These are phyloP conservation scores for Luperina testacea DNA, from an alignment of 2,888 invertebrate species.

Conservation along the genomic window DNA sequence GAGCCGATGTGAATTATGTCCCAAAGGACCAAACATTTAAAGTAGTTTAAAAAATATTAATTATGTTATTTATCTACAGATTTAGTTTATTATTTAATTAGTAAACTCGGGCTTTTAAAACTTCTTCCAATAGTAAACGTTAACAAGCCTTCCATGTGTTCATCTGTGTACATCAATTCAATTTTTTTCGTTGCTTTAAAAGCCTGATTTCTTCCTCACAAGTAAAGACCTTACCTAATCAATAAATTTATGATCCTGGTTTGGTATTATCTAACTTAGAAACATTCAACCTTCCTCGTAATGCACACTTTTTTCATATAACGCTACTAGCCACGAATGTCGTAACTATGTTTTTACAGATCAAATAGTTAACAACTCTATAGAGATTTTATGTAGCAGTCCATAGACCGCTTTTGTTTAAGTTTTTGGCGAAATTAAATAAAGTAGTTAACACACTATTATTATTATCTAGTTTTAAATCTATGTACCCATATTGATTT, in stretches of 20 bases:
- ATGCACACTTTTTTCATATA: neutral
- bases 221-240: neutral
- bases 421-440: constrained; percentile 6
- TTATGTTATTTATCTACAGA: too few relatives aligned
- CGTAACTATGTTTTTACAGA: neutral
- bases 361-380: too few relatives aligned
- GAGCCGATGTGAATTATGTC: neutral
- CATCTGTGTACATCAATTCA: too few relatives aligned
- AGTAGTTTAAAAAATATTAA: neutral
- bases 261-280: neutral
- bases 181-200: too few relatives aligned
- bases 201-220: neutral
- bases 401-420: neutral
- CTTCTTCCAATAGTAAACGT: neutral
- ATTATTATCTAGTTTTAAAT: neutral
- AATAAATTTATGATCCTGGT: neutral
- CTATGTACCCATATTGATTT: too few relatives aligned
- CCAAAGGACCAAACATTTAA: neutral
- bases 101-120: neutral
- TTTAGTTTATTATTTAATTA: neutral
- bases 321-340: neutral
- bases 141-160: neutral
- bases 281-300: constrained; percentile 18
- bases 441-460: neutral
- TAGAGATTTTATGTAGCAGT: neutral